Conservation (phyloP, 2,113 vertebrate species). For the Shinisaurus crocodilurus region DNA sequence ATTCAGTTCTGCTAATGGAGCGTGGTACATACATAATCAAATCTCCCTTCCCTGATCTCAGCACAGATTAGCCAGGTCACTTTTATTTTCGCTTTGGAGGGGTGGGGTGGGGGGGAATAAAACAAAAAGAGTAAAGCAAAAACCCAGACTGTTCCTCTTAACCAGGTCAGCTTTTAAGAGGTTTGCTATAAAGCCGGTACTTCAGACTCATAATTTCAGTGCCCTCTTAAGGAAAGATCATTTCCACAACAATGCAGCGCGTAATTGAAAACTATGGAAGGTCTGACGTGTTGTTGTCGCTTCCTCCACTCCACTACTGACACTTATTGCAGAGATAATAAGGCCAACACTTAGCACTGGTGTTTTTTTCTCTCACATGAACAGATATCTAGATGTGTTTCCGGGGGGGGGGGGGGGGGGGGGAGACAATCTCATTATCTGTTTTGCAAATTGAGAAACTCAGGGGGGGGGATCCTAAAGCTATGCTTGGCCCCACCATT, state of each 20-base stretch:
- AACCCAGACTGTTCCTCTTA: not conserved
- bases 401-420: too few species aligned
- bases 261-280: not conserved
- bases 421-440: not conserved
- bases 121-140: not conserved
- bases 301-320: not conserved
- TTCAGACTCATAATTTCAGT: not conserved
- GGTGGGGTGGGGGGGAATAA: too few species aligned
- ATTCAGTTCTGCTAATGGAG: conserved; percentile 25
- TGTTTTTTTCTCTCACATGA: not conserved
- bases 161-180: not conserved
- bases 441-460: not conserved
- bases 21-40: not conserved
- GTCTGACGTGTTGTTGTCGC: not conserved
- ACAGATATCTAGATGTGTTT: not conserved
- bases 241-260: not conserved
- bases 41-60: not conserved
- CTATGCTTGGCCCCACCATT: not conserved
- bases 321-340: not conserved
- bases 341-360: not conserved
- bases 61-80: not conserved
- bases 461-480: not conserved
- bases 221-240: not conserved
- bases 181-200: not conserved
- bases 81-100: conserved; percentile 8